Percentiles rank a stretch among this genome's conserved stretches.
phyloP scores from a whole-genome alignment of 2,113 vertebrate genomes.

The Oncorhynchus gorbuscha region DNA sequence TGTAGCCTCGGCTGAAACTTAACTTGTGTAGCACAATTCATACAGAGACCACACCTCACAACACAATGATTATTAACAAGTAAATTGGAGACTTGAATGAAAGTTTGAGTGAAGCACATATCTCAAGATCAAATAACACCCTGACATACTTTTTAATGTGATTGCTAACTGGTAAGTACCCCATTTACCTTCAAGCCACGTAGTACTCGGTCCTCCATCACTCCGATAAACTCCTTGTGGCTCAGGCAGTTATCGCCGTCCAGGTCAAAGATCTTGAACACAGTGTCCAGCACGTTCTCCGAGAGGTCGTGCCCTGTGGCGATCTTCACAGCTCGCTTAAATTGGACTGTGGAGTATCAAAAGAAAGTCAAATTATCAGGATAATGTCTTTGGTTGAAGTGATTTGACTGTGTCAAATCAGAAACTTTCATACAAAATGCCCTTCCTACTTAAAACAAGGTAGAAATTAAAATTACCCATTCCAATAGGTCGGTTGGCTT shows the following conservation, averaged over 20 bases:
- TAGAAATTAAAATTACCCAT: conserved; percentile 74
- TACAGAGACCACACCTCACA: no score
- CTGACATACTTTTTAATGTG: no score
- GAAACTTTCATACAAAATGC: not conserved
- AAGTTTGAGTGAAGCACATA: no score
- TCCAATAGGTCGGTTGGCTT: conserved; percentile 88
- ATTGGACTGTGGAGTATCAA: conserved; percentile 79
- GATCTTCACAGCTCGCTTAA: conserved; percentile 92
- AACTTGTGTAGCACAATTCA: no score
- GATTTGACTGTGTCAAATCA: not conserved
- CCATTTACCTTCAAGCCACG: conserved; percentile 90
- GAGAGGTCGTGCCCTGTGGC: conserved; percentile 93
- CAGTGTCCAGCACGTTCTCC: conserved; percentile 88
- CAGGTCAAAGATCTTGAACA: conserved; percentile 96
- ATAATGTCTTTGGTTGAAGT: not conserved
- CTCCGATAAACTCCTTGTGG: conserved; percentile 88
- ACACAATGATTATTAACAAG: no score
- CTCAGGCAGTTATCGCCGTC: conserved; percentile 95
- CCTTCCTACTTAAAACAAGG: not conserved
- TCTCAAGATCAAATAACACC: no score
- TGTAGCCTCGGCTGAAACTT: no score
- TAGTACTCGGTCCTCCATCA: conserved; percentile 89
- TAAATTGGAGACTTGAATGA: no score
- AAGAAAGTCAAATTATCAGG: not conserved
- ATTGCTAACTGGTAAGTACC: not conserved